Evolutionary conservation across 2,888 invertebrate genomes (phyloP).

Genomic region (Escarpia spicata): DNA sequence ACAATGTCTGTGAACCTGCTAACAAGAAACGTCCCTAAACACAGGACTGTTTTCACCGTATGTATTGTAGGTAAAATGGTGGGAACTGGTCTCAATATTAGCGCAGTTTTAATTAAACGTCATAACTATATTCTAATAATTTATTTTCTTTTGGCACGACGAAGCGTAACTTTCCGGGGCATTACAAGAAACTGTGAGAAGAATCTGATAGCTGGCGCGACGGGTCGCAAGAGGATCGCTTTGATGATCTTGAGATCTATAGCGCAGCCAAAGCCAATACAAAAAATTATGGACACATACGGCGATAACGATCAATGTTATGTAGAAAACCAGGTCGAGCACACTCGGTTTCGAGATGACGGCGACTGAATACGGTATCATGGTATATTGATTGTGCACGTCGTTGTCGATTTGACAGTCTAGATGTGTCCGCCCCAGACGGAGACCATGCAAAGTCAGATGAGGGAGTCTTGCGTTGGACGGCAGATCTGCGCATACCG

Average conservation of each 20-base stretch:
- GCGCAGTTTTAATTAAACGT: no score
- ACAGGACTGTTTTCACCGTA: no score
- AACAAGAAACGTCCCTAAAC: no score
- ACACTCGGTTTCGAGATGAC: neutral
- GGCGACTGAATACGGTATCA: neutral
- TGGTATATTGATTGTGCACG: neutral
- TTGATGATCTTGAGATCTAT: conserved; percentile 59
- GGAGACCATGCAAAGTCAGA: neutral
- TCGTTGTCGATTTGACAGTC: neutral
- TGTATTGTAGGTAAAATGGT: no score
- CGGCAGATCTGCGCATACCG: neutral
- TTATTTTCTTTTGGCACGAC: no score
- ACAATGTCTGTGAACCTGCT: no score
- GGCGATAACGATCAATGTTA: conserved; percentile 58
- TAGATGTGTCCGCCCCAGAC: neutral
- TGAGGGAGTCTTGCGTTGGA: neutral
- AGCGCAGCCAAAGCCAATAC: conserved; percentile 66
- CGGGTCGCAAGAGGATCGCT: conserved; percentile 63
- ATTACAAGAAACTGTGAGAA: conserved; percentile 67
- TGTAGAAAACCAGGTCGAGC: conserved; percentile 56
- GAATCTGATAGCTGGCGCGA: conserved; percentile 67
- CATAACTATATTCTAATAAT: no score
- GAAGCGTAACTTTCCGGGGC: conserved; percentile 63
- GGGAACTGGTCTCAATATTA: no score
- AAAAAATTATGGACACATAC: conserved; percentile 42